Conservation (phyloP, 23 tunicate species). For the Oikopleura dioica region DNA sequence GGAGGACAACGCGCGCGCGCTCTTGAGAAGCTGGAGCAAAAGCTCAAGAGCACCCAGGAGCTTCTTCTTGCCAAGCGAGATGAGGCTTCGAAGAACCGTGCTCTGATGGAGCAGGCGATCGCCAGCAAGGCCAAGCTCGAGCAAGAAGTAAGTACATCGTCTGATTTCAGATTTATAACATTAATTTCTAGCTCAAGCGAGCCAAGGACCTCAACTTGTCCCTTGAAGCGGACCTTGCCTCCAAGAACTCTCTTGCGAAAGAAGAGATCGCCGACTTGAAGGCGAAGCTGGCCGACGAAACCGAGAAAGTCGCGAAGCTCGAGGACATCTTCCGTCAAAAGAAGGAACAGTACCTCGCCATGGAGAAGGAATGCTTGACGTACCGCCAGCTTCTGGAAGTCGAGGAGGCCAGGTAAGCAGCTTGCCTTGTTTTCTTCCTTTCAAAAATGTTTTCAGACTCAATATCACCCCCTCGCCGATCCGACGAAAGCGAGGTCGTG, state of each 20-base stretch:
- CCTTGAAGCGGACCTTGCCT: neutral
- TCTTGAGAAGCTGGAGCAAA: neutral
- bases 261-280: neutral
- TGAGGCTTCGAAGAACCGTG: neutral
- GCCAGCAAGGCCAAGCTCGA: neutral
- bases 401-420: neutral
- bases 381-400: neutral
- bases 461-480: neutral
- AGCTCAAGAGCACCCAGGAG: neutral
- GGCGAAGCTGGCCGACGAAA: neutral
- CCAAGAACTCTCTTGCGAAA: neutral
- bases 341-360: neutral
- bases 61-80: neutral
- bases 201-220: neutral
- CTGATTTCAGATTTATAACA: neutral
- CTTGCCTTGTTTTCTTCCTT: no score
- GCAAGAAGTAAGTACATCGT: neutral
- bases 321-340: neutral
- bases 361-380: neutral
- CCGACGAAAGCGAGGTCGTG: neutral
- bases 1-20: neutral
- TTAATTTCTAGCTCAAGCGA: neutral
- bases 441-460: no score
- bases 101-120: neutral
- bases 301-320: neutral